phyloP scores from a whole-genome alignment of 1,140 invertebrate species.

The Platorchestia sp. region DNA sequence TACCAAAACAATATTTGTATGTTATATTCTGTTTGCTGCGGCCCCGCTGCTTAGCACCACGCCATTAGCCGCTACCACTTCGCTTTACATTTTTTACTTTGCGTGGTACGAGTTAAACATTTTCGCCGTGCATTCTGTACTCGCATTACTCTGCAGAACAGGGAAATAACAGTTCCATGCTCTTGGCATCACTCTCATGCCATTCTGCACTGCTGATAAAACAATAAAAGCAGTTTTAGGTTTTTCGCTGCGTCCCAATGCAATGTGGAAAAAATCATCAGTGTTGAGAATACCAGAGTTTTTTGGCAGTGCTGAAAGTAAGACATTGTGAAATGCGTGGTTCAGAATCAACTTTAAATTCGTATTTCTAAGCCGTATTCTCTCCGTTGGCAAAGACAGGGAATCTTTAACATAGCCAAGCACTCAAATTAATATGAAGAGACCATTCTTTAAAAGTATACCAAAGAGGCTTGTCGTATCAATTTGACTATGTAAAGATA shows the following conservation, averaged over 20 bases:
- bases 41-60: background rate
- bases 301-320: background rate
- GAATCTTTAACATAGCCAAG: background rate
- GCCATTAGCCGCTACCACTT: too few relatives aligned
- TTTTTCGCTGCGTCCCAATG: background rate
- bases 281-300: background rate
- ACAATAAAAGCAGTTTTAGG: background rate
- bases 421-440: background rate
- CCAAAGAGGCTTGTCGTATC: too few relatives aligned
- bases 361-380: background rate
- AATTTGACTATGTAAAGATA: background rate
- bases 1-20: too few relatives aligned
- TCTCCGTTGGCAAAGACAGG: background rate
- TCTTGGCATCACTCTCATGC: too few relatives aligned
- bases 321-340: background rate
- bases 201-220: too few relatives aligned
- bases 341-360: background rate
- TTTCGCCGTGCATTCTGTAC: background rate
- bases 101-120: background rate
- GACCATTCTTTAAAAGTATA: background rate
- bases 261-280: background rate
- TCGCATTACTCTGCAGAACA: too few relatives aligned
- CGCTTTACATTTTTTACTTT: too few relatives aligned
- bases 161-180: too few relatives aligned
- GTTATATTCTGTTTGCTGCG: background rate